Percentiles rank a stretch among this genome's conserved stretches.
phyloP scores from a whole-genome alignment of 1,140 invertebrate species.

The Ceratosolen fusciceps region DNA sequence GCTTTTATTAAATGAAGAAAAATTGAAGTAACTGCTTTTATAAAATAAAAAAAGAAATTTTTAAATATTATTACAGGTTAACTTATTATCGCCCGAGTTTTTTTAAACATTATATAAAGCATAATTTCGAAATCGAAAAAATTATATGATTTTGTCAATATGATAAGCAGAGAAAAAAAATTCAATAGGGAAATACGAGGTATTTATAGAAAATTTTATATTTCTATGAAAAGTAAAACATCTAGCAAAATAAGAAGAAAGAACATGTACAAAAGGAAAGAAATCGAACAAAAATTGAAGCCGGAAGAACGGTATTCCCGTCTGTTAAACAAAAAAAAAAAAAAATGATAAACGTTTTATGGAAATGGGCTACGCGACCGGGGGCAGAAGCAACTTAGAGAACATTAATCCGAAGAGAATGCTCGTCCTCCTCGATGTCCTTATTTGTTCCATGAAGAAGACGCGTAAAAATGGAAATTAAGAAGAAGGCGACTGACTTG shows the following conservation, averaged over 20 bases:
- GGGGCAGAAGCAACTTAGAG: background rate
- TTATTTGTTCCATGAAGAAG: constrained; percentile 9
- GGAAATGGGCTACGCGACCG: background rate
- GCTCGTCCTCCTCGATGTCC: background rate
- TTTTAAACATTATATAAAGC: background rate
- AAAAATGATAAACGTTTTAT: constrained; percentile 17
- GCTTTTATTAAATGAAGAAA: too few relatives aligned
- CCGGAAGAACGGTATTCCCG: background rate
- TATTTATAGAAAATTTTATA: background rate
- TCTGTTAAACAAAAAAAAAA: background rate
- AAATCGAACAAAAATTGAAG: constrained; percentile 35
- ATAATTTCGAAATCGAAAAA: background rate
- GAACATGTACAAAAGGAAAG: constrained; percentile 36
- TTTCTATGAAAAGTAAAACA: background rate
- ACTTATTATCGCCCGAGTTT: background rate
- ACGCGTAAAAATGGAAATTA: constrained; percentile 42
- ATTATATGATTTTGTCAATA: constrained; percentile 3
- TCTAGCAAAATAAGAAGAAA: constrained; percentile 9
- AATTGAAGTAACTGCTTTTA: too few relatives aligned
- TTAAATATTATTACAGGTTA: background rate
- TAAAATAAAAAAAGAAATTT: too few relatives aligned
- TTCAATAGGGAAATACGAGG: constrained; percentile 42
- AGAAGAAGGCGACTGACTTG: constrained; percentile 19
- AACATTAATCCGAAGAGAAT: constrained; percentile 40
- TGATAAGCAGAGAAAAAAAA: background rate